These are phyloP conservation scores for Eutolmus rufibarbis DNA, from an alignment of 2,888 invertebrate genomes.

Conservation along the genomic window DNA sequence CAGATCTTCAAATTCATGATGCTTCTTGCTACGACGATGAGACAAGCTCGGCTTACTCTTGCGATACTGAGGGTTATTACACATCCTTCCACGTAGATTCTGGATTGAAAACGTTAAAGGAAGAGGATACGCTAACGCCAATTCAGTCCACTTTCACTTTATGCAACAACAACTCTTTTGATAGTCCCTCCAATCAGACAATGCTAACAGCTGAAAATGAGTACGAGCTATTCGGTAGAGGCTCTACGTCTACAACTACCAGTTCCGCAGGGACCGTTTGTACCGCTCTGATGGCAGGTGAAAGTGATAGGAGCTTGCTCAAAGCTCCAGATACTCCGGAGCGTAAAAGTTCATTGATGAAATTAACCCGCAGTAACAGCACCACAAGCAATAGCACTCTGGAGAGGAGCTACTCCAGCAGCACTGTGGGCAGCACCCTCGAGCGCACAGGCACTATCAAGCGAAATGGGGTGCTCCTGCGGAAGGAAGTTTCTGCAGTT, in stretches of 20 bases:
- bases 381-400: conserved; percentile 66
- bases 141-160: conserved; percentile 75
- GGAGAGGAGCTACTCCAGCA: conserved; percentile 65
- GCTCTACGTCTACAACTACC: conserved; percentile 88
- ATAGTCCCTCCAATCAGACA: conserved; percentile 74
- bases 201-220: conserved; percentile 82
- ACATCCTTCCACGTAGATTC: conserved; percentile 98
- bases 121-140: conserved; percentile 77
- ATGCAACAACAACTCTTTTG: conserved; percentile 70
- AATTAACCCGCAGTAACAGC: conserved; percentile 66
- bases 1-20: conserved; percentile 79
- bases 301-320: conserved; percentile 65
- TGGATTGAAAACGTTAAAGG: conserved; percentile 84
- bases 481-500: conserved; percentile 69
- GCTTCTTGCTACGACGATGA: conserved; percentile 77
- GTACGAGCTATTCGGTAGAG: conserved; percentile 90
- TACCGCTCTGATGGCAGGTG: conserved; percentile 78
- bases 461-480: conserved; percentile 57
- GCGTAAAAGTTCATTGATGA: conserved; percentile 77
- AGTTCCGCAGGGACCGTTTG: conserved; percentile 91
- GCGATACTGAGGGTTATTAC: conserved; percentile 97
- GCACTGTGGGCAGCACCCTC: conserved; percentile 61
- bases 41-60: conserved; percentile 90
- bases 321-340: conserved; percentile 82
- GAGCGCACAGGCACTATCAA: conserved; percentile 63